These are phyloP conservation scores for Anguilla japonica DNA, from an alignment of 2,113 vertebrate species.

Conservation along the genomic window DNA sequence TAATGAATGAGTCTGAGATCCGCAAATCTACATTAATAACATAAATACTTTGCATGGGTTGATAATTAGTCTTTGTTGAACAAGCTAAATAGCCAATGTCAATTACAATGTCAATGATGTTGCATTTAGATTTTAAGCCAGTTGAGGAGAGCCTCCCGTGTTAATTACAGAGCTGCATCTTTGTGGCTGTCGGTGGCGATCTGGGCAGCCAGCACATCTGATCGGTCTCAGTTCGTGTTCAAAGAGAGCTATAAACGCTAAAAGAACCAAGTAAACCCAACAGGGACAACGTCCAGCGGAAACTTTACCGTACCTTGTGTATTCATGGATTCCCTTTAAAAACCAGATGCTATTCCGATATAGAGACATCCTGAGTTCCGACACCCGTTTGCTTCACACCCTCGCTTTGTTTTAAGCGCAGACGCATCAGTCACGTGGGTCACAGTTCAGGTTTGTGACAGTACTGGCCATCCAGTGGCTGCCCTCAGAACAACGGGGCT, in stretches of 20 bases:
- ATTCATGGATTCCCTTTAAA: slow-evolving; percentile 71
- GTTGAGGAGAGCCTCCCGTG: no score
- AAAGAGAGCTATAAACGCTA: neutral
- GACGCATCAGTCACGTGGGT: slow-evolving; percentile 51
- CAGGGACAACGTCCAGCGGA: neutral
- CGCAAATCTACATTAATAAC: no score
- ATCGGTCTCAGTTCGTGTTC: neutral
- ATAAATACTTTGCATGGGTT: no score
- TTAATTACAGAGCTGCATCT: neutral
- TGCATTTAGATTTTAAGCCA: neutral
- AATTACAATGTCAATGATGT: neutral
- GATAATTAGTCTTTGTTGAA: no score
- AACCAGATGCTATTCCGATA: slow-evolving; percentile 77
- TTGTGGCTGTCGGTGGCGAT: neutral
- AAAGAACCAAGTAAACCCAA: neutral
- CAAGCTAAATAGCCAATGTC: no score
- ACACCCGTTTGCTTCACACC: slow-evolving; percentile 38
- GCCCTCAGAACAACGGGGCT: neutral
- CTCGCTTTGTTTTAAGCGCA: slow-evolving; percentile 46
- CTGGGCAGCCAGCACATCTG: neutral
- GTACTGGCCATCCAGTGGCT: slow-evolving; percentile 38
- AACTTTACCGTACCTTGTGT: slow-evolving; percentile 66
- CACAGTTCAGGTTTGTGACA: slow-evolving; percentile 20
- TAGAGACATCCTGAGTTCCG: slow-evolving; percentile 67
- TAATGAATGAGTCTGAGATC: no score